Conservation (phyloP, 2,888 invertebrate species). For the Spialia ferax region DNA sequence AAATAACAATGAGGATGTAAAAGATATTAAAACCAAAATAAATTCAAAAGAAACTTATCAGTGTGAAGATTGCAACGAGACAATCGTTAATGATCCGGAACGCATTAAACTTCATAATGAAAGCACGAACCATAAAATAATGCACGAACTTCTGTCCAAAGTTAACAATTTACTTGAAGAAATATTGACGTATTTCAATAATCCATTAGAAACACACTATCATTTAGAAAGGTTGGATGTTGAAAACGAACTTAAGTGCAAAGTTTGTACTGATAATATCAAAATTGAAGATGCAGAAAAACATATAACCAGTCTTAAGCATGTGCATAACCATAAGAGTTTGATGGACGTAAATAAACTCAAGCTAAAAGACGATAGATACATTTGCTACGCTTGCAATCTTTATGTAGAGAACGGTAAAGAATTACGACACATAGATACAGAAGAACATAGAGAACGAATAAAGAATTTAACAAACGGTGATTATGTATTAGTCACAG, state of each 20-base stretch:
- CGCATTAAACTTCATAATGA: conserved; percentile 8
- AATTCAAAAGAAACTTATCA: not conserved
- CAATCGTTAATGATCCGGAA: conserved; percentile 1
- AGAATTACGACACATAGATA: conserved; percentile 23
- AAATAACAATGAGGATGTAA: not conserved
- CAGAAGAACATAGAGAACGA: conserved; percentile 3
- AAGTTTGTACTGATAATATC: not conserved
- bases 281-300: conserved; percentile 11
- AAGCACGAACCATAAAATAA: conserved; percentile 2
- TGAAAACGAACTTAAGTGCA: conserved; percentile 16
- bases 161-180: conserved; percentile 21
- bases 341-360: conserved; percentile 21
- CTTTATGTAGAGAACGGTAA: conserved; percentile 14
- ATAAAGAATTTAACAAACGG: conserved; percentile 18
- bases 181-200: conserved; percentile 14
- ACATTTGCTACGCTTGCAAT: conserved; percentile 22
- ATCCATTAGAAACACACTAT: conserved; percentile 17
- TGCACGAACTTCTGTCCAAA: conserved; percentile 11
- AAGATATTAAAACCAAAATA: not conserved
- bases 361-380: conserved; percentile 15
- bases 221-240: conserved; percentile 13
- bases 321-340: conserved; percentile 7
- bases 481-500: conserved; percentile 16
- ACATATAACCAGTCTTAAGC: conserved; percentile 22
- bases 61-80: conserved; percentile 16